Conservation (phyloP, 2,797 vertebrate genomes). For the Streptopelia turtur region DNA sequence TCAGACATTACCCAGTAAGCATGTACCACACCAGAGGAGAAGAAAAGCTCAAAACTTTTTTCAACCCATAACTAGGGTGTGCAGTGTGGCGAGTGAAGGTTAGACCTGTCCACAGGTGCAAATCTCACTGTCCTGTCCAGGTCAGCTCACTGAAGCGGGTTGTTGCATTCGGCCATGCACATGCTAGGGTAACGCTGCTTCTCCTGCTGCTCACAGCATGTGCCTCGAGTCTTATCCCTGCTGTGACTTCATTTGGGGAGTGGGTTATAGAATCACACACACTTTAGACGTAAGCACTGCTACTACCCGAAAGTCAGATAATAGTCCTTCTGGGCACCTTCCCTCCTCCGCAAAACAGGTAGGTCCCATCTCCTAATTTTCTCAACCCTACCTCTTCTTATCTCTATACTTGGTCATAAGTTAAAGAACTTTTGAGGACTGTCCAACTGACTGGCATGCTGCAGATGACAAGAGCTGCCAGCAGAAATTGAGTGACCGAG, state of each 20-base stretch:
- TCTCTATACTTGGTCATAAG: rapidly evolving
- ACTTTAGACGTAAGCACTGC: neutral
- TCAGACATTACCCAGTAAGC: neutral
- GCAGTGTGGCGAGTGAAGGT: rapidly evolving
- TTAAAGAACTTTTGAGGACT: neutral
- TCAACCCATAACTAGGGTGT: rapidly evolving
- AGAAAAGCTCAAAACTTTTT: neutral
- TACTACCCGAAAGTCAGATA: neutral
- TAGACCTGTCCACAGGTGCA: neutral
- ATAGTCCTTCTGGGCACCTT: neutral
- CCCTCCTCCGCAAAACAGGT: neutral
- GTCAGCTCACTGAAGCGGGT: neutral
- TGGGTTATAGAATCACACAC: neutral
- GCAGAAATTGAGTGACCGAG: neutral
- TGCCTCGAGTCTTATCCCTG: neutral
- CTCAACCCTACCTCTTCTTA: neutral
- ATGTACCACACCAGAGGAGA: neutral
- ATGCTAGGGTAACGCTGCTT: neutral
- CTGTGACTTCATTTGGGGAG: neutral
- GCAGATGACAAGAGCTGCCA: rapidly evolving
- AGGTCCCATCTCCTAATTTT: neutral
- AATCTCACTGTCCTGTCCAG: neutral
- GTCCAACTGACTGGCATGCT: neutral
- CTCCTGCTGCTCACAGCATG: neutral
- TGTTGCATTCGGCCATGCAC: neutral